Evolutionary conservation across 2,113 vertebrate species (phyloP).

Genomic region (human): GRCh38 chr11:108005001-108005500

Average conservation of each 20-base stretch:
- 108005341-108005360: too few species aligned
- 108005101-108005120: not conserved
- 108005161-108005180: not conserved
- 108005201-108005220: not conserved
- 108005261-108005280: too few species aligned
- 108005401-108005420: too few species aligned
- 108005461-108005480: too few species aligned
- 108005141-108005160: not conserved
- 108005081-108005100: not conserved
- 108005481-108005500: too few species aligned
- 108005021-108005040: not conserved
- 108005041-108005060: not conserved
- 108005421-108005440: too few species aligned
- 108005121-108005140: not conserved
- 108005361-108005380: too few species aligned
- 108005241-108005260: not conserved
- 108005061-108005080: not conserved
- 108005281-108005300: too few species aligned
- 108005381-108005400: too few species aligned
- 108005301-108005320: too few species aligned
- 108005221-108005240: not conserved
- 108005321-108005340: too few species aligned
- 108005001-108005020: not conserved
- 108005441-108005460: too few species aligned
- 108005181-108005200: not conserved